These are phyloP conservation scores for Lysandra coridon DNA, from an alignment of 2,888 invertebrate species.

Conservation along the genomic window DNA sequence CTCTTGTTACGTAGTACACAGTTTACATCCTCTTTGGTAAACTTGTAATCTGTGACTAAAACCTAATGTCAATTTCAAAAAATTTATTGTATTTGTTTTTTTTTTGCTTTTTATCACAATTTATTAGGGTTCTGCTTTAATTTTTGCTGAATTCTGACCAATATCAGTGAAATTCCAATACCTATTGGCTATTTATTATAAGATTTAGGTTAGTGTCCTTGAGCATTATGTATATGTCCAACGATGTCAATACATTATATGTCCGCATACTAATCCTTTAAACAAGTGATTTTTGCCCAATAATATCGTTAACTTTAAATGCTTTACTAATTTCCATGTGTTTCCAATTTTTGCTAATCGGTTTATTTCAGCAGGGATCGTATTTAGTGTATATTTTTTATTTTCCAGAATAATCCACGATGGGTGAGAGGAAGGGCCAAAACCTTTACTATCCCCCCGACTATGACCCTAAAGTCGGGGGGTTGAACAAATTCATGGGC, in stretches of 20 bases:
- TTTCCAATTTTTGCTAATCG: constrained; percentile 33
- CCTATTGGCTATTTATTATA: too few species aligned
- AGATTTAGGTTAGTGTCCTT: background rate
- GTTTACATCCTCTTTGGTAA: too few species aligned
- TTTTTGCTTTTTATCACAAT: too few species aligned
- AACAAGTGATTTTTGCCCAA: too few species aligned
- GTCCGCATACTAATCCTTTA: too few species aligned
- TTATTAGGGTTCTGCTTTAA: background rate
- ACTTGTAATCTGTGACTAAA: too few species aligned
- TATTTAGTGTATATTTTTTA: background rate
- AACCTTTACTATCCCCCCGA: constrained; percentile 99
- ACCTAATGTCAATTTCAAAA: too few species aligned
- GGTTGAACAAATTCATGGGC: constrained; percentile 95
- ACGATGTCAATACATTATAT: too few species aligned
- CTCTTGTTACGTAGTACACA: too few species aligned
- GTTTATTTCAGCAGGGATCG: background rate
- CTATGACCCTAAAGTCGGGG: constrained; percentile 97
- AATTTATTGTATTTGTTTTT: too few species aligned
- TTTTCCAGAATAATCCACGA: constrained; percentile 61
- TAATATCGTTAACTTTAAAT: too few species aligned
- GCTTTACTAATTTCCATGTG: constrained; percentile 11
- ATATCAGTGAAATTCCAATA: background rate
- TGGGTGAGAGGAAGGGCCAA: constrained; percentile 99
- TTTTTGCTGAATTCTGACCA: background rate
- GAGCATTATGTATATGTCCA: too few species aligned